Evolutionary conservation across 2,797 vertebrate species (phyloP), one percentile per base, ranked within the genome.

Genomic region (Darevskia nairensis): DNA sequence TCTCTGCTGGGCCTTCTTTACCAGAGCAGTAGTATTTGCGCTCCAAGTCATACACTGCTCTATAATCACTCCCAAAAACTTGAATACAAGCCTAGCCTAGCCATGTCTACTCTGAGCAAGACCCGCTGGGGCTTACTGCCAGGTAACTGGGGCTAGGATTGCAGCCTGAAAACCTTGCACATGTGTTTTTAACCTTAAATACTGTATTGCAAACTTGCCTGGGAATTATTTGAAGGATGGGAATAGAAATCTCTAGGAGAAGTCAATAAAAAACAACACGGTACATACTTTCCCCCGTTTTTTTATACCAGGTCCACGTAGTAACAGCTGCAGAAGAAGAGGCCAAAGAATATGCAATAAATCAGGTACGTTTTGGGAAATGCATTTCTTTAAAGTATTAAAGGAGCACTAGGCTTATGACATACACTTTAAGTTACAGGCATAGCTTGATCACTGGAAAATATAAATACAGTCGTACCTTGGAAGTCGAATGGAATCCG

Each of bases 261-360:
- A 80, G 50, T 32, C 46, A 83, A n/a, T 15, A 72, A 13, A 72
- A 9, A 71, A 32, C 9, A 39, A 81, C 39, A 32, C 35, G 3
- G 6, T 55, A 55, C 3, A 79, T 69, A 7, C 11, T n/a, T 82
- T 88, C 74, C 91, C 87, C 27, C 87, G 3, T 15, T 55, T 94
- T 94, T 94, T 69, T 92, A 59, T 92, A 44, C 85, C 80, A 97
- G 97, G 94, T 97, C 93, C 96, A 96, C 41, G 55, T 96, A 79
- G 96, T 97, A 84, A 96, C 97, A 35, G 79, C 95, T 90, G 75
- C 92, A 89, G 97, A 98, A 90, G 96, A 95, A 90, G 92, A 88
- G 41, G 89, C 93, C 77, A 90, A 91, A 66, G 93, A 84, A 50
- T 97, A 97, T 76, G 85, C 92, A 84, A 94, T 97, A 87, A 89